Base-by-base conservation (phyloP, 2,797 vertebrate species). In the Cyprinella venusta region DNA sequence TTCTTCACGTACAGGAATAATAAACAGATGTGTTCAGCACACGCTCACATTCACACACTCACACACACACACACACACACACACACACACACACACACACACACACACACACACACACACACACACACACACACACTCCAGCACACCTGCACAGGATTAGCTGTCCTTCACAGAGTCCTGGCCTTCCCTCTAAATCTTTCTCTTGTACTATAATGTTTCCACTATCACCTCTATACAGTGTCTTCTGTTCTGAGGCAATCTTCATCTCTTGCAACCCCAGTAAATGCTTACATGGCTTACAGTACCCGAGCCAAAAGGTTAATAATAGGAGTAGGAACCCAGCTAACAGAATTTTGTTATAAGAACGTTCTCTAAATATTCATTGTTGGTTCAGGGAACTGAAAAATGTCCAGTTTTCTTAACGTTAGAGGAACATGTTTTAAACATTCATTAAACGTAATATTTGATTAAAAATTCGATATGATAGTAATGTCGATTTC, bases 131-230 rank as follows among this genome's bases (percentile, higher is more conserved):
- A 72, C 33, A 86, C 45, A 36, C 26, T 70, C 63, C 54, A 67
- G 68, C 84, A 84, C 86, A 87, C 86, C 86, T 87, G 86, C 76
- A 79, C 63, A 84, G 84, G 86, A 87, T 87, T 87, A 87, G 33
- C 36, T 54, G 69, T 84, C 77, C 80, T 81, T 70, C 67, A 71
- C 42, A 24, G 67, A 82, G 69, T 38, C 33, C 50, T 64, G 56
- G 45, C 76, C 50, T 33, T 40, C 26, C 6, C 33, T 16, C 13
- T 56, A 77, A 21, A 48, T 30, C 30, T 70, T 4, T 56, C 33
- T 68, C 42, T 74, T 6, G 33, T 48, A 63, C 12, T 40, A 59
- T 71, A 63, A 63, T 72, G 65, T 72, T 40, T 54, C 80, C 24
- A 30, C 67, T 36, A 30, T 42, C 48, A 24, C 16, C 71, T 24